phyloP scores from a whole-genome alignment of 2,888 invertebrate species.

The Pocota personata region DNA sequence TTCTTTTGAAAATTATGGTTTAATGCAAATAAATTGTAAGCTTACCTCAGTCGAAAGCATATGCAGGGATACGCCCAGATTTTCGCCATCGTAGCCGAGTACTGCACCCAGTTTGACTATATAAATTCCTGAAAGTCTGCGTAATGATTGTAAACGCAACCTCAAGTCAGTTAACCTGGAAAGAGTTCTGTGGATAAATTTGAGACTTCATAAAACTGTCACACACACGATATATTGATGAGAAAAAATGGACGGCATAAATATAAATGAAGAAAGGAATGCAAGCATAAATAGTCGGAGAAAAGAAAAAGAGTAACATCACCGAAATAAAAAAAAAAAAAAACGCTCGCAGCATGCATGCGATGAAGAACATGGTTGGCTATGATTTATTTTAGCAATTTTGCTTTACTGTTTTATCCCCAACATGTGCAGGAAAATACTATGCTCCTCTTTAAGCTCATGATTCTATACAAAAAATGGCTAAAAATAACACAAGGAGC shows the following conservation, averaged over 20 bases:
- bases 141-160: slow-evolving; percentile 90
- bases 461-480: too few relatives aligned
- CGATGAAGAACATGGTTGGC: too few relatives aligned
- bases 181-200: slow-evolving; percentile 80
- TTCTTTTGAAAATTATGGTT: slow-evolving; percentile 18
- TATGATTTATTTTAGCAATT: too few relatives aligned
- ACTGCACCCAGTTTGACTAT: slow-evolving; percentile 91
- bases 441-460: too few relatives aligned
- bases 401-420: too few relatives aligned
- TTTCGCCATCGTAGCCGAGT: slow-evolving; percentile 88
- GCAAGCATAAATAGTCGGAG: too few relatives aligned
- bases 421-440: too few relatives aligned
- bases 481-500: too few relatives aligned
- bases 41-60: slow-evolving; percentile 85
- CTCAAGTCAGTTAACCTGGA: slow-evolving; percentile 90
- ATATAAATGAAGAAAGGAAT: neutral
- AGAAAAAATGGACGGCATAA: slow-evolving; percentile 80
- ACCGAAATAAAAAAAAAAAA: too few relatives aligned
- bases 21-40: slow-evolving; percentile 66
- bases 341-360: too few relatives aligned
- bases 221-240: slow-evolving; percentile 77
- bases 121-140: slow-evolving; percentile 92
- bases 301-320: too few relatives aligned
- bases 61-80: slow-evolving; percentile 84
- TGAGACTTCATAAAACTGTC: slow-evolving; percentile 75